Conservation (phyloP, 2,113 vertebrate species). For the Steatornis caripensis region DNA sequence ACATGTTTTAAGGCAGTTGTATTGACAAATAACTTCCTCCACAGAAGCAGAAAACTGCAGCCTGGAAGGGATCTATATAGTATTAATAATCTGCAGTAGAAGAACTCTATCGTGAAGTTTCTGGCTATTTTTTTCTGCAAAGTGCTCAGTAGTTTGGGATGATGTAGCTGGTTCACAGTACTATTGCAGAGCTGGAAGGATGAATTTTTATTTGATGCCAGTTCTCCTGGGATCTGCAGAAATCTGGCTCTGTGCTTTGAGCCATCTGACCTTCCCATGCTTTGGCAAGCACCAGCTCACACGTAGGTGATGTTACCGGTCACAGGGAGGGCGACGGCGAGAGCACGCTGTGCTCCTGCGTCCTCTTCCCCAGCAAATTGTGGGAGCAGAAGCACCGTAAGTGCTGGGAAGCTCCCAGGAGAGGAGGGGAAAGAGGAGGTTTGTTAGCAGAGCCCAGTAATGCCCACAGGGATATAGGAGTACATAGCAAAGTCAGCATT, state of each 20-base stretch:
- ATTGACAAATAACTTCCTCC: not conserved
- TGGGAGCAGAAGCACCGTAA: not conserved
- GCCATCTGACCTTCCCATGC: not conserved
- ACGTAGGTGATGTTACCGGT: rapidly evolving
- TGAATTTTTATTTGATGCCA: not conserved
- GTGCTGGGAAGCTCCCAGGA: rapidly evolving
- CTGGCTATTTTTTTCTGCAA: not conserved
- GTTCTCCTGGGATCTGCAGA: not conserved
- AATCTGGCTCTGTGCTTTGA: not conserved
- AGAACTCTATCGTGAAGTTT: not conserved
- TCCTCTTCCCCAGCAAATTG: not conserved
- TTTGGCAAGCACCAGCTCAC: not conserved
- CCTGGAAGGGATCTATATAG: not conserved
- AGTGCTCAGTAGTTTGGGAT: not conserved
- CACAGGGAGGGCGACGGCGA: not conserved
- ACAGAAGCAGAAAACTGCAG: not conserved
- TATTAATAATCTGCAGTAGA: not conserved
- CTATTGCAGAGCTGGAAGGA: not conserved
- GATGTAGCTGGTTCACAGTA: rapidly evolving
- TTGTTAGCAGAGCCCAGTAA: not conserved
- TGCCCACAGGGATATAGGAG: not conserved
- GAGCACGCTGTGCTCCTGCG: not conserved
- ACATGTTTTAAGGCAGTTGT: not conserved
- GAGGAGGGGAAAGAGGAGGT: not conserved
- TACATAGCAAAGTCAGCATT: not conserved